These are phyloP conservation scores for Chloroclysta siterata DNA, from an alignment of 2,888 invertebrate species.

Conservation along the genomic window DNA sequence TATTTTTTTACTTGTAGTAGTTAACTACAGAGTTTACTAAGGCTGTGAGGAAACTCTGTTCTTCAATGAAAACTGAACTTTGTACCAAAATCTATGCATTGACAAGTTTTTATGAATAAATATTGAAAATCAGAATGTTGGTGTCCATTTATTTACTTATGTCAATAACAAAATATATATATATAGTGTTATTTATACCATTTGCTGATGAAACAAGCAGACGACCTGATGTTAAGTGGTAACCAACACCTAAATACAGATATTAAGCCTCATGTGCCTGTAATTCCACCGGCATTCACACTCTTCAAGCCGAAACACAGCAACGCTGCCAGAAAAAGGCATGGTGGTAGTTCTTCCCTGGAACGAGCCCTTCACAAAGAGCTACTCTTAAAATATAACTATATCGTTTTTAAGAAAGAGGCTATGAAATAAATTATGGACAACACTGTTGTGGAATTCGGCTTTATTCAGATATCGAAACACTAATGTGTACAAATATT, in stretches of 20 bases:
- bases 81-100: slow-evolving; percentile 60
- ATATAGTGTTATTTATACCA: not conserved
- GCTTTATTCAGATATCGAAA: not conserved
- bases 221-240: too few relatives aligned
- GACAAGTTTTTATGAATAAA: slow-evolving; percentile 57
- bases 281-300: too few relatives aligned
- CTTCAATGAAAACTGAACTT: slow-evolving; percentile 54
- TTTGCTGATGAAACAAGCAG: not conserved
- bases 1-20: slow-evolving; percentile 26
- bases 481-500: not conserved
- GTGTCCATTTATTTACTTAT: slow-evolving; percentile 35
- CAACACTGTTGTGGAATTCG: not conserved
- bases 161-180: too few relatives aligned
- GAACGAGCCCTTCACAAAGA: too few relatives aligned
- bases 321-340: too few relatives aligned
- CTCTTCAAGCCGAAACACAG: too few relatives aligned
- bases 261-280: too few relatives aligned
- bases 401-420: not conserved
- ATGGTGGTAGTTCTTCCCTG: too few relatives aligned
- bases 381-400: too few relatives aligned
- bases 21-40: slow-evolving; percentile 44
- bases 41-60: slow-evolving; percentile 72
- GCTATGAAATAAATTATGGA: not conserved
- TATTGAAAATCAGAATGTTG: slow-evolving; percentile 42
- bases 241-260: too few relatives aligned